Evolutionary conservation across 2,888 invertebrate genomes (phyloP).

Genomic region (Aspidapion aeneum): DNA sequence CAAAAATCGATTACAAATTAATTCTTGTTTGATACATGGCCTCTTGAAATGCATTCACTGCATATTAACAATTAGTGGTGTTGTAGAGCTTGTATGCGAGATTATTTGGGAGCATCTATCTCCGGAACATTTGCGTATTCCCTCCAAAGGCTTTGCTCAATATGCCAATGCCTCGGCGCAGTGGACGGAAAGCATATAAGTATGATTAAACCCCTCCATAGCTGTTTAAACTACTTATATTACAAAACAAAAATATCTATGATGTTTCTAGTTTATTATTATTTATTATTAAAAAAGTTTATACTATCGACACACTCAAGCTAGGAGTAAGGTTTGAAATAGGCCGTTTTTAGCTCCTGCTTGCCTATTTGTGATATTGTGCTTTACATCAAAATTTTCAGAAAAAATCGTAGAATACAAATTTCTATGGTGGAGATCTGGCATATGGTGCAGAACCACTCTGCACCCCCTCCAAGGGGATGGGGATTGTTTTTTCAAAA

Average conservation of each 20-base stretch:
- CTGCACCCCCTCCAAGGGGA: no score
- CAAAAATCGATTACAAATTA: neutral
- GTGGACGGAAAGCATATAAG: conserved; percentile 27
- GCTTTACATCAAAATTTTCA: no score
- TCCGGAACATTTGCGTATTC: neutral
- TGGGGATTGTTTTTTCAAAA: no score
- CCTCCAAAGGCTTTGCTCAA: conserved; percentile 13
- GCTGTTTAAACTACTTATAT: conserved; percentile 24
- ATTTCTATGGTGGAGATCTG: no score
- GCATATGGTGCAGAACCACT: no score
- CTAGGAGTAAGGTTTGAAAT: no score
- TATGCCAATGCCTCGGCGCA: conserved; percentile 27
- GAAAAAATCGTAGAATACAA: no score
- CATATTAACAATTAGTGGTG: conserved; percentile 21
- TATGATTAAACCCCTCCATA: conserved; percentile 12
- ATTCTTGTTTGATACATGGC: conserved; percentile 23
- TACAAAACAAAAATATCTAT: conserved; percentile 27
- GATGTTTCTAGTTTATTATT: conserved; percentile 16
- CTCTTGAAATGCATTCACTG: conserved; percentile 21
- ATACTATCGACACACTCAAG: conserved; percentile 23
- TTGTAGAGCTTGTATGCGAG: conserved; percentile 22
- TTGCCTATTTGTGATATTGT: no score
- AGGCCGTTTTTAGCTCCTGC: no score
- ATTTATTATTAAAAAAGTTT: conserved; percentile 24
- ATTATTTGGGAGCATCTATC: conserved; percentile 21